Evolutionary conservation across 2,888 invertebrate species (phyloP).

Genomic region (Hydraecia micacea): DNA sequence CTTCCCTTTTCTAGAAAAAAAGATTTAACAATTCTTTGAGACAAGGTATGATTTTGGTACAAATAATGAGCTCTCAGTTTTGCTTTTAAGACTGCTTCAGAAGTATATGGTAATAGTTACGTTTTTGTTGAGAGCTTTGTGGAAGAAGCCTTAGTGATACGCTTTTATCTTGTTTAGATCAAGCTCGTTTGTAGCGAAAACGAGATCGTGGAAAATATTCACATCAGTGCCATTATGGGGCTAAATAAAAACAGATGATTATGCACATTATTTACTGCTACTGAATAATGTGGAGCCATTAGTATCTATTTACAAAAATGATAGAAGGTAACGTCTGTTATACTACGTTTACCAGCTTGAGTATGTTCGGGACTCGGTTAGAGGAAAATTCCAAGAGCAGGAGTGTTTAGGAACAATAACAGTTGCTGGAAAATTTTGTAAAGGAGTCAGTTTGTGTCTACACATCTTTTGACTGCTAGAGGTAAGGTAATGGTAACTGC

Average conservation of each 20-base stretch:
- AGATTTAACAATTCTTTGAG: slow-evolving; percentile 7
- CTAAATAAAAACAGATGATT: slow-evolving; percentile 29
- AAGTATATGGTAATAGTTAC: background rate
- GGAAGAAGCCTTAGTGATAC: slow-evolving; percentile 5
- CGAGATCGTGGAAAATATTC: slow-evolving; percentile 15
- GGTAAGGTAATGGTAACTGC: no score
- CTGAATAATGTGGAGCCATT: slow-evolving; percentile 36
- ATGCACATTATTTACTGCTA: slow-evolving; percentile 20
- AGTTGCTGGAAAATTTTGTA: background rate
- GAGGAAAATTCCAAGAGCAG: background rate
- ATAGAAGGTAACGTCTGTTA: slow-evolving; percentile 27
- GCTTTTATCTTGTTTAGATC: slow-evolving; percentile 37
- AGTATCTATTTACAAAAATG: slow-evolving; percentile 14
- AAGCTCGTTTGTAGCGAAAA: slow-evolving; percentile 31
- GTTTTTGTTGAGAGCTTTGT: background rate
- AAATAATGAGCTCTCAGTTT: slow-evolving; percentile 8
- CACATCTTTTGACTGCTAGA: background rate
- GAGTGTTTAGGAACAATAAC: background rate
- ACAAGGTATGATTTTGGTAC: slow-evolving; percentile 4
- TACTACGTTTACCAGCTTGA: slow-evolving; percentile 16
- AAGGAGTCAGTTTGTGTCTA: background rate
- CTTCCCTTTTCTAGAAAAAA: background rate
- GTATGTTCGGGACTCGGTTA: background rate
- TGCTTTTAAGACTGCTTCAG: slow-evolving; percentile 13
- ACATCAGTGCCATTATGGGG: background rate